Conservation (phyloP, 2,888 invertebrate genomes). For the Drosophila nr. perissopoda region DNA sequence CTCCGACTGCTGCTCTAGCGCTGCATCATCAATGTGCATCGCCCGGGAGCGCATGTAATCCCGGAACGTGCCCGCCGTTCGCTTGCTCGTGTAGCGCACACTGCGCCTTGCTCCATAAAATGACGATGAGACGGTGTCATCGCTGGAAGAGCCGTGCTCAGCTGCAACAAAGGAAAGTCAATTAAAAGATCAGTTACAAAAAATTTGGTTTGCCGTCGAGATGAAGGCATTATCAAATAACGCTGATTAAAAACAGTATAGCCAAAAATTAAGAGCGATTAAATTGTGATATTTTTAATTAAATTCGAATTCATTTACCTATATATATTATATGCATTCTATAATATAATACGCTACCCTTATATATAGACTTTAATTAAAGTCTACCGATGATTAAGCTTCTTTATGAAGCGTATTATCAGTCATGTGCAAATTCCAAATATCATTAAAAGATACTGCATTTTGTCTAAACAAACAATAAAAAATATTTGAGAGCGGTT, state of each 20-base stretch:
- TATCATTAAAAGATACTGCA: conserved; percentile 1
- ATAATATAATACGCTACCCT: no score
- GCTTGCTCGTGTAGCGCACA: conserved; percentile 85
- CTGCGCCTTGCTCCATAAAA: conserved; percentile 84
- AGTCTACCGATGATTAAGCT: background rate
- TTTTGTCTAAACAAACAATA: background rate
- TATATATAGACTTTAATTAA: no score
- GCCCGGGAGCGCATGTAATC: conserved; percentile 84
- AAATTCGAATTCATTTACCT: background rate
- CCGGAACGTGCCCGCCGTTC: conserved; percentile 84
- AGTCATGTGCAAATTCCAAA: background rate
- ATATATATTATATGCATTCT: background rate
- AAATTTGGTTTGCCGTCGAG: background rate
- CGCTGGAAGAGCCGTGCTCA: conserved; percentile 84
- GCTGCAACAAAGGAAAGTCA: conserved; percentile 28
- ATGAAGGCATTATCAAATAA: background rate
- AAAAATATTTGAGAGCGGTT: background rate
- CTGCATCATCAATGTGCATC: conserved; percentile 82
- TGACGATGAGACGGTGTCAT: conserved; percentile 84
- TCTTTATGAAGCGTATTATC: background rate
- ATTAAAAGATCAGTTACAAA: background rate
- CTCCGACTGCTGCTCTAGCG: conserved; percentile 79
- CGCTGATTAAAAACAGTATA: background rate
- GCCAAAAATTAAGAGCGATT: background rate
- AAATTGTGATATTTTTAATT: background rate